A percentile compares a stretch with the other conserved stretches of the same genome.
phyloP scores from a whole-genome alignment of 2,888 invertebrate species.

The Thelaira solivaga region DNA sequence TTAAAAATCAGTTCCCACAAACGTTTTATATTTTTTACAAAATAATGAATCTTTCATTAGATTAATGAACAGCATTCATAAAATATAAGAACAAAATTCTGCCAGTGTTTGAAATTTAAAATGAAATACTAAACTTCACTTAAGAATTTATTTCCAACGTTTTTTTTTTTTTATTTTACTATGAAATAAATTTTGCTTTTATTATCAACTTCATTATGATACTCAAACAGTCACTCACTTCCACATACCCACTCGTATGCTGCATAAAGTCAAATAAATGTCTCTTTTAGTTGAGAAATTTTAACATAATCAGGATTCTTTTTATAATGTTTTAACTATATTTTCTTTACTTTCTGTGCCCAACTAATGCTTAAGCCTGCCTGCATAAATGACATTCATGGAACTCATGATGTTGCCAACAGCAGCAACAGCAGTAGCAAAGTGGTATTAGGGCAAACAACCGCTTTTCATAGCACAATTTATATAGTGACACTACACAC shows the following conservation, averaged over 20 bases:
- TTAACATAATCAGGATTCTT: constrained; percentile 62
- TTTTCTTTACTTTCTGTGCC: constrained; percentile 35
- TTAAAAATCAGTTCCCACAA: no score
- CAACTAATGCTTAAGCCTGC: constrained; percentile 37
- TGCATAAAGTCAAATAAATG: constrained; percentile 66
- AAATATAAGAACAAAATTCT: not conserved
- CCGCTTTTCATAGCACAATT: no score
- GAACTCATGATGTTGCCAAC: constrained; percentile 49
- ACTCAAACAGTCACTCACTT: not conserved
- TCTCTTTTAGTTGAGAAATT: constrained; percentile 64
- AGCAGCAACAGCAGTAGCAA: not conserved
- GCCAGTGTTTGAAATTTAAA: no score
- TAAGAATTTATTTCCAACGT: not conserved
- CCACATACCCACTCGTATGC: constrained; percentile 12
- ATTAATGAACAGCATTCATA: no score
- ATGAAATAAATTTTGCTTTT: constrained; percentile 27
- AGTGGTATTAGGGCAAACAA: not conserved
- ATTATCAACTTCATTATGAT: constrained; percentile 11
- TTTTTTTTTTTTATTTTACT: not conserved
- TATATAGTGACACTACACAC: no score
- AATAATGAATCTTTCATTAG: no score
- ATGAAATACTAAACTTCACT: no score
- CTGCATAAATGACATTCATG: constrained; percentile 58
- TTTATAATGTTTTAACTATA: constrained; percentile 30
- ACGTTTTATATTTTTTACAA: no score